These are phyloP conservation scores for Gopherus evgoodei DNA, from an alignment of 2,113 vertebrate genomes.

Conservation along the genomic window DNA sequence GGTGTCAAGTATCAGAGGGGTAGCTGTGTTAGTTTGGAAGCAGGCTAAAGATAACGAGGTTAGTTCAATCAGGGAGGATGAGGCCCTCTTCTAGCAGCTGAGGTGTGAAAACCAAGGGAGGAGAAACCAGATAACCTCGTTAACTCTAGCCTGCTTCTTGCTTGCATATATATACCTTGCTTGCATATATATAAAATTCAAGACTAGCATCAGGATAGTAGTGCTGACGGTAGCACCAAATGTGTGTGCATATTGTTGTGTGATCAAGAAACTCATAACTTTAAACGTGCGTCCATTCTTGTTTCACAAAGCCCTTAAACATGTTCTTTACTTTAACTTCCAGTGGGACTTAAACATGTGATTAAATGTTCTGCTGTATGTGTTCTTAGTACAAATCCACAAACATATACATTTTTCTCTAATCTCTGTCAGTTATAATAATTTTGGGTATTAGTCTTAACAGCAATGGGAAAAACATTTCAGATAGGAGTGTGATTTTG, in stretches of 20 bases:
- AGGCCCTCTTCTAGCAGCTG: too few species aligned
- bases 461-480: background rate
- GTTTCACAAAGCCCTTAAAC: background rate
- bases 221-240: background rate
- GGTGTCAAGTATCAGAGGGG: too few species aligned
- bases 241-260: background rate
- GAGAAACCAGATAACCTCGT: too few species aligned
- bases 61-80: too few species aligned
- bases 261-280: background rate
- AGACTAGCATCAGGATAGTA: background rate
- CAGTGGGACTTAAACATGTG: rapidly evolving
- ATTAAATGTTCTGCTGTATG: background rate
- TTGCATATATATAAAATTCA: background rate
- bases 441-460: background rate
- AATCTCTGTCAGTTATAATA: background rate
- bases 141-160: too few species aligned
- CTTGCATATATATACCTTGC: too few species aligned
- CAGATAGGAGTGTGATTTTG: background rate
- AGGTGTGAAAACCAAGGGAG: too few species aligned
- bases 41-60: too few species aligned
- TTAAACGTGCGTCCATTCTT: background rate
- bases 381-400: background rate
- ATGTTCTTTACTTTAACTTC: background rate
- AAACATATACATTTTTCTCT: background rate
- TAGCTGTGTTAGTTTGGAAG: too few species aligned